phyloP scores from a whole-genome alignment of 2,888 invertebrate species.

The Amiota mariae region DNA sequence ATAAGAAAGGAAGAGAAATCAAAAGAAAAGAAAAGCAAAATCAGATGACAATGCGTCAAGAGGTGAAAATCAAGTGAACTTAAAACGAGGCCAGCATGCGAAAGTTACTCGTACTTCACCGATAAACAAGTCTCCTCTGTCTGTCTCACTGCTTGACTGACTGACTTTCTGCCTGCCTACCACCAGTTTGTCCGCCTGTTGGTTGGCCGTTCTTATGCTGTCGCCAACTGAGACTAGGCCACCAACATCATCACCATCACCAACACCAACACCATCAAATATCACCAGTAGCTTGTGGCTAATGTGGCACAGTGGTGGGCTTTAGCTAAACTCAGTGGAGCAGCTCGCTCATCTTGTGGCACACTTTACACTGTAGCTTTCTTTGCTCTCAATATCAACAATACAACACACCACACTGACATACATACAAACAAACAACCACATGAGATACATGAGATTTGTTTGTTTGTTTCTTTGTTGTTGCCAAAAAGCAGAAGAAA shows the following conservation, averaged over 20 bases:
- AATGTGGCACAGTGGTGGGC: not conserved
- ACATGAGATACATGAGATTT: too few species aligned
- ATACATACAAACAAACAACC: too few species aligned
- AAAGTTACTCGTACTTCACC: slow-evolving; percentile 5
- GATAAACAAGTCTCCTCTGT: slow-evolving; percentile 7
- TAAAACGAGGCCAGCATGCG: slow-evolving; percentile 17
- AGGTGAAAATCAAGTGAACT: slow-evolving; percentile 10
- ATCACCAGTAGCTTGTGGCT: not conserved
- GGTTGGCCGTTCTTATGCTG: not conserved
- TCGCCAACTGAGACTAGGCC: not conserved
- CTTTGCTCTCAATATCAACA: too few species aligned
- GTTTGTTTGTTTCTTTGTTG: not conserved
- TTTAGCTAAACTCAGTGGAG: not conserved
- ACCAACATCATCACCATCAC: not conserved
- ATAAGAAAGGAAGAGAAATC: not conserved
- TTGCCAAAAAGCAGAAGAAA: not conserved
- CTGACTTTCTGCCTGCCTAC: not conserved
- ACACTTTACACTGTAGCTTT: not conserved
- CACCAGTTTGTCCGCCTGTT: not conserved
- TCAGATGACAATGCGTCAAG: slow-evolving; percentile 13
- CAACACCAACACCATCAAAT: not conserved
- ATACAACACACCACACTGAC: too few species aligned
- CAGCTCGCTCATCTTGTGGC: not conserved
- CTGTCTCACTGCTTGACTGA: not conserved
- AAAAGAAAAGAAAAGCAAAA: slow-evolving; percentile 12